Evolutionary conservation across 2,113 vertebrate genomes (phyloP).

Genomic region (Rattus rattus): DNA sequence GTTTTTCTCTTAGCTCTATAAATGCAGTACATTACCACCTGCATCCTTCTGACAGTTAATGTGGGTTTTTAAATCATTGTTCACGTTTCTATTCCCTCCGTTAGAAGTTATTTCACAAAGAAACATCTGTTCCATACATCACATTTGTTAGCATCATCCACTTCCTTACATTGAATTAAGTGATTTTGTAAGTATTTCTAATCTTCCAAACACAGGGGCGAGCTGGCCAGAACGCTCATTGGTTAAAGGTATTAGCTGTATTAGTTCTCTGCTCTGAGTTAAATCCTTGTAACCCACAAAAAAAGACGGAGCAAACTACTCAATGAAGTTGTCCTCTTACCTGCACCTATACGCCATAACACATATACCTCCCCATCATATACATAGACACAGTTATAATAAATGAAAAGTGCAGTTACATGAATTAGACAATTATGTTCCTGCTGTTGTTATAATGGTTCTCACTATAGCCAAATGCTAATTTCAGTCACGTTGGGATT

Average conservation of each 20-base stretch:
- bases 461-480: not conserved
- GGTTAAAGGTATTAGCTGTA: not conserved
- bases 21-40: not conserved
- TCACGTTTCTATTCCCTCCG: not conserved
- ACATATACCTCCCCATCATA: no score
- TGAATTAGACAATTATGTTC: not conserved
- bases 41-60: not conserved
- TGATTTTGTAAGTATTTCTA: not conserved
- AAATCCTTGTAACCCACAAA: no score
- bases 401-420: not conserved
- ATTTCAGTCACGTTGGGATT: not conserved
- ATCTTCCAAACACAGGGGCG: not conserved
- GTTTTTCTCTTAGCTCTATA: not conserved
- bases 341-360: not conserved
- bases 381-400: not conserved
- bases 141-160: not conserved
- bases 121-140: not conserved
- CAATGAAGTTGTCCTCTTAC: not conserved
- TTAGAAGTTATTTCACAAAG: constrained; percentile 43
- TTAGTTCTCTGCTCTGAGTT: not conserved
- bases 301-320: no score
- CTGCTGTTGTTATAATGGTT: not conserved
- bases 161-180: not conserved
- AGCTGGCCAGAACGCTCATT: not conserved
- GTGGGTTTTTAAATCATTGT: not conserved